Conservation (phyloP, 35 echinoderm and acorn worm species). For the Apostichopus californicus region DNA sequence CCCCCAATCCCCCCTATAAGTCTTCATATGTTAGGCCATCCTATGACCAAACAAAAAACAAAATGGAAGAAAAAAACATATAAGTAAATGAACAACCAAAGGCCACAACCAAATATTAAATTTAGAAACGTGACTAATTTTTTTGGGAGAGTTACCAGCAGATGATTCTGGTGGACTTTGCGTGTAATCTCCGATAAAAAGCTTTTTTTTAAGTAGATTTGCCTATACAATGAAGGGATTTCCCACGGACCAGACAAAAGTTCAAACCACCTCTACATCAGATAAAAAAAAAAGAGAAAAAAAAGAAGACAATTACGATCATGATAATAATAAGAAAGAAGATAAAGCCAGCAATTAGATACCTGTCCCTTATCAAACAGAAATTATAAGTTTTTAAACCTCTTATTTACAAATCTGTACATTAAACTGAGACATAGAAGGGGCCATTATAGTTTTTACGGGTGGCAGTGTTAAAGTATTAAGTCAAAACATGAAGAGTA, state of each 20-base stretch:
- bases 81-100: no score
- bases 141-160: no score
- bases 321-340: neutral
- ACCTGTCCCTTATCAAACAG: neutral
- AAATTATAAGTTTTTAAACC: slow-evolving; percentile 46
- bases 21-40: no score
- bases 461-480: neutral
- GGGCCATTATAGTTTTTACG: neutral
- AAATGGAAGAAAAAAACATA: no score
- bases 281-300: neutral
- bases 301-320: neutral
- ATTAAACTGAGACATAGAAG: neutral
- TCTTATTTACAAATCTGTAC: slow-evolving; percentile 45
- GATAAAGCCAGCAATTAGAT: neutral
- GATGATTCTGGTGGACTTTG: no score
- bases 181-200: no score
- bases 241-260: neutral
- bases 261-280: neutral
- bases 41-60: no score
- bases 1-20: no score
- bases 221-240: no score
- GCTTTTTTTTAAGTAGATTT: neutral
- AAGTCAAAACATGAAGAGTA: no score
- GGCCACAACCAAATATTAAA: no score
- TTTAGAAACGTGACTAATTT: no score